phyloP scores from a whole-genome alignment of 2,888 invertebrate species.

The Sminthurides aquaticus region DNA sequence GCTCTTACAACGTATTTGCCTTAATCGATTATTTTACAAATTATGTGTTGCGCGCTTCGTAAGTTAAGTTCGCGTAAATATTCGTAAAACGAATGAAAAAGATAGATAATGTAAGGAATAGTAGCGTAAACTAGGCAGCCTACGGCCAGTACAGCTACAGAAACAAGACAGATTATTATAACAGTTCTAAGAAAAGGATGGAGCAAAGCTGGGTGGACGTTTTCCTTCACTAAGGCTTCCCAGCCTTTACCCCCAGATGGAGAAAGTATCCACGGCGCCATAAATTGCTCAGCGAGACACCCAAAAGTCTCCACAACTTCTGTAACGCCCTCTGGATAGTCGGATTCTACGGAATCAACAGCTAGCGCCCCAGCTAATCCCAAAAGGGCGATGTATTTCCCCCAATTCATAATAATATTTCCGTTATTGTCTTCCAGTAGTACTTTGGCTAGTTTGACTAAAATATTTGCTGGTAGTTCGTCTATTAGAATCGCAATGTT shows the following conservation, averaged over 20 bases:
- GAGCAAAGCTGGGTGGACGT: slow-evolving; percentile 33
- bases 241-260: slow-evolving; percentile 35
- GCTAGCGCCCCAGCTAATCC: slow-evolving; percentile 39
- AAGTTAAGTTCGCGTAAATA: too few species aligned
- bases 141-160: background rate
- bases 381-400: slow-evolving; percentile 37
- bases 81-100: too few species aligned
- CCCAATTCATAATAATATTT: slow-evolving; percentile 38
- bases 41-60: too few species aligned
- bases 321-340: slow-evolving; percentile 39
- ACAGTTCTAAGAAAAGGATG: slow-evolving; percentile 38
- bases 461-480: slow-evolving; percentile 37
- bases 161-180: slow-evolving; percentile 22
- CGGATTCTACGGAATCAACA: slow-evolving; percentile 35
- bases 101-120: too few species aligned
- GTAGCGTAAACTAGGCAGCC: background rate
- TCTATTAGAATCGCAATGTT: slow-evolving; percentile 34
- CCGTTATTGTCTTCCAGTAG: slow-evolving; percentile 34
- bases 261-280: slow-evolving; percentile 40
- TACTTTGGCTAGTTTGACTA: slow-evolving; percentile 38
- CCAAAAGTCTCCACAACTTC: slow-evolving; percentile 42
- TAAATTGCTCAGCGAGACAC: slow-evolving; percentile 38
- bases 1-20: too few species aligned
- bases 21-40: too few species aligned
- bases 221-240: slow-evolving; percentile 38